Evolutionary conservation across 2,888 invertebrate genomes (phyloP).

Genomic region (Portevinia maculata): DNA sequence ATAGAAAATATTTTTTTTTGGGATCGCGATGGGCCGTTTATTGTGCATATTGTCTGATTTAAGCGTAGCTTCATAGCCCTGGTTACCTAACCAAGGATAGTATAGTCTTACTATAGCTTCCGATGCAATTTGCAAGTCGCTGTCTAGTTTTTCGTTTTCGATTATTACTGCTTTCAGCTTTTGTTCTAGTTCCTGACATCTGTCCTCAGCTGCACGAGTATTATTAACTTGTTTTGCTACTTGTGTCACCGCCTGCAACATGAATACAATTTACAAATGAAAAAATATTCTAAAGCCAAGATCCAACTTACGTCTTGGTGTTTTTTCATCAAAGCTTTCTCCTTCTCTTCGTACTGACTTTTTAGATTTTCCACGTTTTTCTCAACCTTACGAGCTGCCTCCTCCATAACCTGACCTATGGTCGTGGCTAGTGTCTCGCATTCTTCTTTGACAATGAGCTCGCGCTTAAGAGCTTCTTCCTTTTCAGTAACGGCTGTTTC

Average conservation of each 20-base stretch:
- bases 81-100: background rate
- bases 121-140: constrained; percentile 81
- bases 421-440: constrained; percentile 84
- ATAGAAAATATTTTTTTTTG: too few relatives aligned
- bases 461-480: constrained; percentile 84
- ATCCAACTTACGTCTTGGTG: constrained; percentile 81
- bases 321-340: constrained; percentile 83
- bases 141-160: constrained; percentile 78
- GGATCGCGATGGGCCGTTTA: too few relatives aligned
- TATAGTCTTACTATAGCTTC: constrained; percentile 76
- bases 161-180: constrained; percentile 77
- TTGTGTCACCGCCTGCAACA: constrained; percentile 74
- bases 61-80: too few relatives aligned
- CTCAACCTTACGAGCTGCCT: constrained; percentile 84
- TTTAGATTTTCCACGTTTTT: constrained; percentile 85
- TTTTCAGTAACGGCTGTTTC: constrained; percentile 85
- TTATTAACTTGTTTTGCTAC: constrained; percentile 75
- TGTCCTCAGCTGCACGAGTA: constrained; percentile 80
- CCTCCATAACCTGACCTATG: constrained; percentile 84
- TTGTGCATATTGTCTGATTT: too few relatives aligned
- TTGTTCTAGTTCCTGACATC: constrained; percentile 77
- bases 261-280: background rate
- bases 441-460: constrained; percentile 84
- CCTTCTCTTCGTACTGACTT: constrained; percentile 85
- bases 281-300: constrained; percentile 2